phyloP scores from a whole-genome alignment of 2,113 vertebrate genomes.

The human (Homo sapiens) region GRCh38 chr12:32559501-32560000 shows the following conservation, averaged over 20 bases:
- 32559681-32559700: neutral
- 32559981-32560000: neutral
- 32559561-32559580: neutral
- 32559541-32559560: neutral
- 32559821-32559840: neutral
- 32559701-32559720: neutral
- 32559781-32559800: neutral
- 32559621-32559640: neutral
- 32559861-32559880: neutral
- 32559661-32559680: neutral
- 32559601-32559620: neutral
- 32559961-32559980: neutral
- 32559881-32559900: neutral
- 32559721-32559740: neutral
- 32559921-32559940: neutral
- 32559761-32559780: neutral
- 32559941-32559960: neutral
- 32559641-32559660: neutral
- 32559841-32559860: neutral
- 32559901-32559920: neutral
- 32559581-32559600: neutral
- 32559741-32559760: constrained; percentile 12
- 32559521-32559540: constrained; percentile 10
- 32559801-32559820: neutral
- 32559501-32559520: neutral